Evolutionary conservation across 2,113 vertebrate genomes (phyloP), one percentile per base, ranked within the genome.

Genomic region (Ciconia stormi): DNA sequence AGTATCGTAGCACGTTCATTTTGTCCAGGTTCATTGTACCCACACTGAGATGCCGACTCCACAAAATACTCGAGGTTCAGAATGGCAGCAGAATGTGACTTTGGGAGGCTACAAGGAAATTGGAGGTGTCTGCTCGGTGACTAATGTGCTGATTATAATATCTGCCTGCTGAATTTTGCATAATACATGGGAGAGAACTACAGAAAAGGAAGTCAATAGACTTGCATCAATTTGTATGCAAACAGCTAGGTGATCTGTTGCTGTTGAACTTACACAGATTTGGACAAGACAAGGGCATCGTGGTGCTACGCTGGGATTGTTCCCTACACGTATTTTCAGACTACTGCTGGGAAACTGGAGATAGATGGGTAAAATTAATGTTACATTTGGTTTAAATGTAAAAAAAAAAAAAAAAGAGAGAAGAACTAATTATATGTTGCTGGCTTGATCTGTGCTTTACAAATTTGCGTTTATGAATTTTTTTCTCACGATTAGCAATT

Each of bases 381-480:
- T 87, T 96, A 88, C 78, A 56, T 86, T 96, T 94, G 84, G 70
- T 82, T 87, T 94, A 77, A 92, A 89, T 44, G 61, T 78, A 40
- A 59, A 34, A 38, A 38, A 38, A 50, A 55, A 74, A 44, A 22
- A 38, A 59, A 40, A 59, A 29, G 10, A n/a, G 20, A 32, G 19
- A 53, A 89, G 82, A 90, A 80, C 36, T 79, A 89, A 95, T 95
- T 94, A 83, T 67, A 93, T 61, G 65, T 96, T 96, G 15, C 77
- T 95, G 94, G 89, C 86, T 95, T 92, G 76, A 91, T 91, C 92
- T 87, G 27, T 89, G 83, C 86, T 96, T 95, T 92, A 91, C 86
- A 95, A 96, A 95, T 94, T 93, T 87, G 95, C 44, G 52, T 91
- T 96, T 91, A 95, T 97, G 95, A 95, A 34, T 97, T 94, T 97